phyloP scores from a whole-genome alignment of 2,797 vertebrate species.

The Calcarius lapponicus region DNA sequence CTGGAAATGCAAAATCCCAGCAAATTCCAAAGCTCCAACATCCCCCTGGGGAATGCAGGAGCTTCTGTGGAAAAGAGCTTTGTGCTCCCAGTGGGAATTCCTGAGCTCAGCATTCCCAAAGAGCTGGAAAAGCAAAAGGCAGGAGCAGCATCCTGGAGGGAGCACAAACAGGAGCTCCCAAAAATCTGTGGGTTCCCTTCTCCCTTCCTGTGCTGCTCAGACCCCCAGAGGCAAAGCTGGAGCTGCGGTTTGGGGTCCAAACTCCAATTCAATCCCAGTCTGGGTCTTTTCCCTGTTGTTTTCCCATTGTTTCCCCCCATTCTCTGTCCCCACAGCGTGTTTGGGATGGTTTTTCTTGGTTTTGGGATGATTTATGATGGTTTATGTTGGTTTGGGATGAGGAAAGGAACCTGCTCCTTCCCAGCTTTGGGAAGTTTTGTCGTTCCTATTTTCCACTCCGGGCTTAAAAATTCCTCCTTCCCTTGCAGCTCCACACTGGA shows the following conservation, averaged over 20 bases:
- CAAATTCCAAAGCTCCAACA: fast-evolving
- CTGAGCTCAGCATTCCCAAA: background rate
- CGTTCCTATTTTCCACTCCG: background rate
- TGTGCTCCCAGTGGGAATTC: background rate
- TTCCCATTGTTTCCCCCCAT: fast-evolving
- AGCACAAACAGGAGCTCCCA: background rate
- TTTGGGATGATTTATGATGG: background rate
- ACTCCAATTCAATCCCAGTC: fast-evolving
- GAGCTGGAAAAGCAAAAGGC: background rate
- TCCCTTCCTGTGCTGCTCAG: fast-evolving
- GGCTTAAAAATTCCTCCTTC: background rate
- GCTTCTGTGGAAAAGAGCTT: background rate
- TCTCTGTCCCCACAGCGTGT: fast-evolving
- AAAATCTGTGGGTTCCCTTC: background rate
- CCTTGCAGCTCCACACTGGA: background rate
- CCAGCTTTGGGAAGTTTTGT: background rate
- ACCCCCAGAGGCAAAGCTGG: background rate
- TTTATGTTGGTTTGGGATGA: background rate
- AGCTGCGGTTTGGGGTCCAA: background rate
- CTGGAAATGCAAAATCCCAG: background rate
- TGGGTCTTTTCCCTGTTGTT: background rate
- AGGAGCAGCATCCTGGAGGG: background rate
- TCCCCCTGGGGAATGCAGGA: background rate
- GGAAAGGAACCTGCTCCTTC: background rate
- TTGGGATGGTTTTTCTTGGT: fast-evolving